Conservation (phyloP, 1,140 invertebrate species). For the Lordiphosa stackelbergi region DNA sequence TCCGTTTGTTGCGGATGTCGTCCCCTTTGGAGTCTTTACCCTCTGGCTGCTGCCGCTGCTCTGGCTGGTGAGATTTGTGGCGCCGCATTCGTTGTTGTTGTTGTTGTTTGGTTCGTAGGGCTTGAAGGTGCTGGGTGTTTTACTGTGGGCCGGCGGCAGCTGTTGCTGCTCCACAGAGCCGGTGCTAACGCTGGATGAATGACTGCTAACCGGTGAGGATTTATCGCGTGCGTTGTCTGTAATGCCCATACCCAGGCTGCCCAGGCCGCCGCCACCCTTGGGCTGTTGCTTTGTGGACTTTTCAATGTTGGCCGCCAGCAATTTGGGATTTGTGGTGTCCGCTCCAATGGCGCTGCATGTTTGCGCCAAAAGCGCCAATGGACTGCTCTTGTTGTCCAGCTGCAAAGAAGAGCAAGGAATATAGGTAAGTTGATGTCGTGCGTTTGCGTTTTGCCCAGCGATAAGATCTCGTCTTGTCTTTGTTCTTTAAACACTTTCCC, state of each 20-base stretch:
- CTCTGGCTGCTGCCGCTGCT: slow-evolving; percentile 39
- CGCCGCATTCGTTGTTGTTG: slow-evolving; percentile 62
- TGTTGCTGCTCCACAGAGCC: slow-evolving; percentile 76
- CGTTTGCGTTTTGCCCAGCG: slow-evolving; percentile 33
- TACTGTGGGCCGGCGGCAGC: slow-evolving; percentile 55
- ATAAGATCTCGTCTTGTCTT: slow-evolving; percentile 42
- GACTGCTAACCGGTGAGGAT: slow-evolving; percentile 78
- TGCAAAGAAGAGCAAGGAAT: slow-evolving; percentile 80
- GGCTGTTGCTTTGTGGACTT: slow-evolving; percentile 80
- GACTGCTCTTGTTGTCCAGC: slow-evolving; percentile 97
- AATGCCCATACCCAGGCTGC: slow-evolving; percentile 32
- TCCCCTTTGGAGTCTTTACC: slow-evolving; percentile 62
- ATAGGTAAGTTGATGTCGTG: slow-evolving; percentile 14
- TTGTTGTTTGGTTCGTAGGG: slow-evolving; percentile 82
- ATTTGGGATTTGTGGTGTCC: slow-evolving; percentile 85
- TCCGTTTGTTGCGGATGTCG: slow-evolving; percentile 35
- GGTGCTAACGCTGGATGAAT: slow-evolving; percentile 71
- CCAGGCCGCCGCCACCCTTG: slow-evolving; percentile 28
- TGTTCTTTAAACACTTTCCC: slow-evolving; percentile 40
- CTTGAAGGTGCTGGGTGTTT: slow-evolving; percentile 79
- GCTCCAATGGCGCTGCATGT: slow-evolving; percentile 97
- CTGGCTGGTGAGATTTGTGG: slow-evolving; percentile 74
- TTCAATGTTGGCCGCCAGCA: slow-evolving; percentile 83
- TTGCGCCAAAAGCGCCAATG: slow-evolving; percentile 93
- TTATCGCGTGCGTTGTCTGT: slow-evolving; percentile 80